A percentile compares a stretch with the other conserved stretches of the same genome.
Evolutionary conservation across 2,113 vertebrate genomes (phyloP).

Genomic region (Cairina moschata): DNA sequence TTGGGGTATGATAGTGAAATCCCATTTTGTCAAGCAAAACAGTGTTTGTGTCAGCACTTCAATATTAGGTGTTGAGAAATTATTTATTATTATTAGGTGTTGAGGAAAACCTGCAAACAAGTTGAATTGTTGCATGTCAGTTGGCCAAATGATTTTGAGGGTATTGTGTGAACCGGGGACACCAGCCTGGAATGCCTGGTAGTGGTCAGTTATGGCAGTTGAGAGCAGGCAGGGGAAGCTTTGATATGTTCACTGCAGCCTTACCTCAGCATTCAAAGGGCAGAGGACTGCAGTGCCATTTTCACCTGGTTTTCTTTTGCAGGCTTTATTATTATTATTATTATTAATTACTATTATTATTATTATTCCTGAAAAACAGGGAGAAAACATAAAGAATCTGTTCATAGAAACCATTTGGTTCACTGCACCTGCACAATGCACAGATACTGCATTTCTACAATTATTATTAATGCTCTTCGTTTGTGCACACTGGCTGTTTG

Average conservation of each 20-base stretch:
- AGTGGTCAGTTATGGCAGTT: not conserved
- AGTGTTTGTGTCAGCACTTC: not conserved
- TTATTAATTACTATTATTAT: not conserved
- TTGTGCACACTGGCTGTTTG: not conserved
- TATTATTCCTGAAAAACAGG: not conserved
- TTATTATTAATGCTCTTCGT: not conserved
- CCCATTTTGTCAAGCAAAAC: not conserved
- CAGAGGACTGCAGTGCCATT: not conserved
- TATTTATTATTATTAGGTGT: not conserved
- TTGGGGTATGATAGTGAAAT: not conserved
- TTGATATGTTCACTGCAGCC: accelerated
- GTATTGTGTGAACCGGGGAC: not conserved
- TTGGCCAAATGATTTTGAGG: not conserved
- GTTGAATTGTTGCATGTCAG: not conserved
- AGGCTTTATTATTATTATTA: not conserved
- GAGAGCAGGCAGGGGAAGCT: not conserved
- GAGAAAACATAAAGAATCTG: not conserved
- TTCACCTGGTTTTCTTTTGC: not conserved
- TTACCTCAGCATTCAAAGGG: not conserved
- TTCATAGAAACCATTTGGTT: not conserved
- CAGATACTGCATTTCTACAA: not conserved
- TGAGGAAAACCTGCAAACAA: not conserved
- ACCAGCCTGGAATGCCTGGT: not conserved
- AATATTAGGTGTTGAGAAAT: not conserved
- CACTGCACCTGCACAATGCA: not conserved